Percentiles rank a stretch among this genome's conserved stretches.
Evolutionary conservation across 2,797 vertebrate species (phyloP).

Genomic region (Premnoplex brunnescens): DNA sequence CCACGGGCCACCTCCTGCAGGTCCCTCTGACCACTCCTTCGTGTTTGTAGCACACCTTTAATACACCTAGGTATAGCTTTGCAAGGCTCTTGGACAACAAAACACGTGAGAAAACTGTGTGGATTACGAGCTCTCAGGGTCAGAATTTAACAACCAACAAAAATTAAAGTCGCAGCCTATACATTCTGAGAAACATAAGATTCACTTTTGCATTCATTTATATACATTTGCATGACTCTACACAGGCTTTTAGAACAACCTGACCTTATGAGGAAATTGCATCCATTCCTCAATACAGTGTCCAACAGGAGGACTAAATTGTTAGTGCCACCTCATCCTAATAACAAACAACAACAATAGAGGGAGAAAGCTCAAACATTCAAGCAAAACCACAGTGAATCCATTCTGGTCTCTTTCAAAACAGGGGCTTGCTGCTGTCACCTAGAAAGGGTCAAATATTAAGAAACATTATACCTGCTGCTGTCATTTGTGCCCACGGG

Average conservation of each 20-base stretch:
- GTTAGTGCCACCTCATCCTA: not conserved
- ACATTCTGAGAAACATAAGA: not conserved
- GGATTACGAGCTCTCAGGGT: not conserved
- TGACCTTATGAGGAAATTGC: not conserved
- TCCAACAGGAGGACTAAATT: not conserved
- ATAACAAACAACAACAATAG: not conserved
- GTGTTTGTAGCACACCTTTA: not conserved
- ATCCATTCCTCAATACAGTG: not conserved
- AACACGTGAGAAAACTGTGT: not conserved
- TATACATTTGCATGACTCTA: not conserved
- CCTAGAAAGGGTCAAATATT: not conserved
- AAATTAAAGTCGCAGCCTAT: not conserved
- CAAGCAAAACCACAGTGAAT: not conserved
- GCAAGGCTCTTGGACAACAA: not conserved
- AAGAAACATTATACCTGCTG: not conserved
- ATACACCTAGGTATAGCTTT: fast-evolving
- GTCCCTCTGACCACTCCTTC: not conserved
- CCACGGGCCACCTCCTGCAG: not conserved
- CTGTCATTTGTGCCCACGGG: not conserved
- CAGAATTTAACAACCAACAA: not conserved
- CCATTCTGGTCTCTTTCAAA: not conserved
- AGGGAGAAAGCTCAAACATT: not conserved
- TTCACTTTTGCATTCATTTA: not conserved
- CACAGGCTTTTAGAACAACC: not conserved
- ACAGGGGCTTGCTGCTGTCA: not conserved